These are phyloP conservation scores for Ascidia mentula DNA, from an alignment of 23 tunicate genomes.

Conservation along the genomic window DNA sequence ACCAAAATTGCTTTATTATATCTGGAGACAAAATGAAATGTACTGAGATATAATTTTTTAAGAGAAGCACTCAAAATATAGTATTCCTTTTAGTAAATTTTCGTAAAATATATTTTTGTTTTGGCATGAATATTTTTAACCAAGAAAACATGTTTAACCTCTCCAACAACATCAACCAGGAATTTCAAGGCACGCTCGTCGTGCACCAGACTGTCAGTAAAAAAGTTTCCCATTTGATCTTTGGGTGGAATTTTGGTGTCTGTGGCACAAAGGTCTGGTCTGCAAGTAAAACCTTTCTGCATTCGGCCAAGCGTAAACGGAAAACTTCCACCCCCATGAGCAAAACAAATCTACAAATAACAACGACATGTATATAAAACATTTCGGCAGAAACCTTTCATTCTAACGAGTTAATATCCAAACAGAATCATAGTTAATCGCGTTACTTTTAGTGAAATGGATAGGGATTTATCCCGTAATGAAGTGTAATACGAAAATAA, in stretches of 20 bases:
- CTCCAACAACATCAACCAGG: slow-evolving; percentile 68
- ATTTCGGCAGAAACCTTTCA: too few species aligned
- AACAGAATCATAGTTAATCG: too few species aligned
- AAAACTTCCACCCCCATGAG: slow-evolving; percentile 96
- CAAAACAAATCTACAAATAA: slow-evolving; percentile 68
- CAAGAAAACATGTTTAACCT: slow-evolving; percentile 25
- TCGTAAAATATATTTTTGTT: too few species aligned
- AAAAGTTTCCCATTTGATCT: slow-evolving; percentile 65
- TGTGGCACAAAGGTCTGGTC: slow-evolving; percentile 94
- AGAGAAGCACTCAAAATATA: too few species aligned
- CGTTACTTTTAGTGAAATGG: too few species aligned
- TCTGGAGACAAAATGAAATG: neutral
- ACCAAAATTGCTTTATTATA: neutral
- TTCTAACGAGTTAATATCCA: too few species aligned
- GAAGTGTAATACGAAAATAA: too few species aligned
- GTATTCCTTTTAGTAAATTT: too few species aligned
- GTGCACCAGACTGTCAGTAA: slow-evolving; percentile 85
- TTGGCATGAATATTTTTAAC: too few species aligned
- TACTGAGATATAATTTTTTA: too few species aligned
- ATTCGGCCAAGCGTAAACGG: slow-evolving; percentile 82
- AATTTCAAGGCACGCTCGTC: slow-evolving; percentile 47
- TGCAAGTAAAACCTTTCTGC: slow-evolving; percentile 67
- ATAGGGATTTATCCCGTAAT: too few species aligned
- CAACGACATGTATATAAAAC: too few species aligned
- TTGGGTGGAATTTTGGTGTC: slow-evolving; percentile 55